A percentile compares a stretch with the other conserved stretches of the same genome.
Evolutionary conservation across 2,113 vertebrate genomes (phyloP).

Genomic region (Salminus brasiliensis): DNA sequence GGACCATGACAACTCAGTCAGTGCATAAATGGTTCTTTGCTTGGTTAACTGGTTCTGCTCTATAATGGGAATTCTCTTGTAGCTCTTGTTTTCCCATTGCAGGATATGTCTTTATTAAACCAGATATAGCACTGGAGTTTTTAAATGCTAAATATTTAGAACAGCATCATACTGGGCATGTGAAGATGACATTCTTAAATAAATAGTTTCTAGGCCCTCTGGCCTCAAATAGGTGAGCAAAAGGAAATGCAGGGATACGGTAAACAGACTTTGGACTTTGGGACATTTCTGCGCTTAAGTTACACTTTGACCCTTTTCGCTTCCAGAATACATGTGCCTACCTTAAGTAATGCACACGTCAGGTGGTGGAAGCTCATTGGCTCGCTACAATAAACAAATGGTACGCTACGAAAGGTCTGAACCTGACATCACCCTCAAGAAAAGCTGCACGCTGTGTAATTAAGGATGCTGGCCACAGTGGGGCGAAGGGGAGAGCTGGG

Average conservation of each 20-base stretch:
- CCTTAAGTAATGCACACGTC: background rate
- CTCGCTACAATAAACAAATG: background rate
- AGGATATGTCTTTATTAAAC: background rate
- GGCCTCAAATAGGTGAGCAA: background rate
- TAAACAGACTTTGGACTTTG: slow-evolving; percentile 23
- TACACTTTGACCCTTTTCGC: background rate
- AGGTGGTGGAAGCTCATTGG: background rate
- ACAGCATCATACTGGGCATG: background rate
- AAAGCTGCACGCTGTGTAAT: background rate
- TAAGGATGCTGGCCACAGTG: background rate
- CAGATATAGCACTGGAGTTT: too few species aligned
- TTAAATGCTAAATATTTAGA: too few species aligned
- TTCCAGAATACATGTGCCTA: background rate
- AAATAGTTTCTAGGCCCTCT: background rate
- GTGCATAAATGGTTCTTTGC: too few species aligned
- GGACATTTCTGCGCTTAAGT: background rate
- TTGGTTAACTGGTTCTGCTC: too few species aligned
- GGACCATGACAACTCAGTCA: too few species aligned
- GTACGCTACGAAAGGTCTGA: background rate
- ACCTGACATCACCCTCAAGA: background rate
- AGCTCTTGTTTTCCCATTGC: background rate
- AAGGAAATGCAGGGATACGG: background rate
- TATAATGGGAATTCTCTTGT: too few species aligned
- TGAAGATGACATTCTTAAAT: background rate
- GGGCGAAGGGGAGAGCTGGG: background rate